Evolutionary conservation across 2,888 invertebrate species (phyloP).

Genomic region (Lomographa bimaculata): DNA sequence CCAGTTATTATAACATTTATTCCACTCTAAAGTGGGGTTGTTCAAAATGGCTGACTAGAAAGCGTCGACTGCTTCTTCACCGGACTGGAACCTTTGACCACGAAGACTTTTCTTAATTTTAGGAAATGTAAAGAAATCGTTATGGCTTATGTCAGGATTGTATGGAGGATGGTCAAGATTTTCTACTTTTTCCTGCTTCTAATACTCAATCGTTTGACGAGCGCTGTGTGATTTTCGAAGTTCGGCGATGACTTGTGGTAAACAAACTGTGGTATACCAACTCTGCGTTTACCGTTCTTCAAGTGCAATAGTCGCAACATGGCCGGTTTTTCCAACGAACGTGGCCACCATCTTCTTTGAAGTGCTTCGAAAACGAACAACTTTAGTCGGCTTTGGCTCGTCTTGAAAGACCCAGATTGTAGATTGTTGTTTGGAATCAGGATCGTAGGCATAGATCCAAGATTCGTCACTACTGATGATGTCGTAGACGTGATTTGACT

Average conservation of each 20-base stretch:
- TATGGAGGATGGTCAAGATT: slow-evolving; percentile 28
- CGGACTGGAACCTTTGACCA: slow-evolving; percentile 20
- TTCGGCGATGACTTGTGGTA: slow-evolving; percentile 28
- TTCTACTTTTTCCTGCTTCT: slow-evolving; percentile 25
- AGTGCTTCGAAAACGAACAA: slow-evolving; percentile 13
- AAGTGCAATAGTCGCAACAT: slow-evolving; percentile 19
- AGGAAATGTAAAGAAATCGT: slow-evolving; percentile 18
- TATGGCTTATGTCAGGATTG: slow-evolving; percentile 30
- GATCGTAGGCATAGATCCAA: slow-evolving; percentile 24
- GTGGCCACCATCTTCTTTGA: slow-evolving; percentile 25
- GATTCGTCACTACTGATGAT: slow-evolving; percentile 35
- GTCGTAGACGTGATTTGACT: slow-evolving; percentile 27
- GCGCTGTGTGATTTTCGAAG: slow-evolving; percentile 26
- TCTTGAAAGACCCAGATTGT: slow-evolving; percentile 5
- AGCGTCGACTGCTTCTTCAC: slow-evolving; percentile 27
- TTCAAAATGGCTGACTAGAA: slow-evolving; percentile 29
- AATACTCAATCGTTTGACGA: slow-evolving; percentile 25
- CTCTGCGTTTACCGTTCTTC: slow-evolving; percentile 20
- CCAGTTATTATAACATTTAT: slow-evolving; percentile 26
- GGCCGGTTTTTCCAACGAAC: slow-evolving; percentile 21
- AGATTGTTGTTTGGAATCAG: not conserved
- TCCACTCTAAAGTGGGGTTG: slow-evolving; percentile 20
- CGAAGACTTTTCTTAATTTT: slow-evolving; percentile 21
- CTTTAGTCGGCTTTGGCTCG: slow-evolving; percentile 5
- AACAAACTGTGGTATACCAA: too few species aligned